A percentile compares a stretch with the other conserved stretches of the same genome.
Conservation (phyloP, 2,888 invertebrate genomes). For the Notocelia uddmanniana region DNA sequence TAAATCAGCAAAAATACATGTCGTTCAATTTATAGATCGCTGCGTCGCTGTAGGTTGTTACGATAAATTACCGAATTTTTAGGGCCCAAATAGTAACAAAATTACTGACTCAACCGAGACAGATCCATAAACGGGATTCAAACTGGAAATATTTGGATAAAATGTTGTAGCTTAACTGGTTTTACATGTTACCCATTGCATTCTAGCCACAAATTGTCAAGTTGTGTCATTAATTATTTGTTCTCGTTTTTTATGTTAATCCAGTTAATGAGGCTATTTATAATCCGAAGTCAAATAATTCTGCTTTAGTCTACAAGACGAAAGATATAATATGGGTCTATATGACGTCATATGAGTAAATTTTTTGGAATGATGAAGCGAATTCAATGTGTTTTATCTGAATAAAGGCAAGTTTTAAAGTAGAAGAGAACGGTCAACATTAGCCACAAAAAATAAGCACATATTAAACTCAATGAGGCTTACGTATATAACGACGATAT, state of each 20-base stretch:
- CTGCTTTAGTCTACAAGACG: too few relatives aligned
- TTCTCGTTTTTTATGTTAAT: conserved; percentile 14
- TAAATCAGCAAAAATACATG: too few relatives aligned
- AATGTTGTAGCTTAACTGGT: conserved; percentile 13
- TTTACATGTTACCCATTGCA: background rate
- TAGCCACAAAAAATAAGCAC: background rate
- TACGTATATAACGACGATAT: too few relatives aligned
- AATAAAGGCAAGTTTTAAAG: background rate
- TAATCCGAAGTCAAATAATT: too few relatives aligned
- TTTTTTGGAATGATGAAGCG: background rate
- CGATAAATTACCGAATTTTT: background rate
- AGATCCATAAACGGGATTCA: conserved; percentile 18
- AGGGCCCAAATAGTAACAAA: background rate
- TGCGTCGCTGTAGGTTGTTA: too few relatives aligned
- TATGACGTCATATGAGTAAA: background rate
- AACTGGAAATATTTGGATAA: conserved; percentile 13
- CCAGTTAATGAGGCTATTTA: conserved; percentile 20
- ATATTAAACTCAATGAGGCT: too few relatives aligned
- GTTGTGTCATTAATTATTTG: background rate
- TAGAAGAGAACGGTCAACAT: background rate
- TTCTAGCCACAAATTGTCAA: background rate
- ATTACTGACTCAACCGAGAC: conserved; percentile 8
- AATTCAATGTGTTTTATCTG: background rate
- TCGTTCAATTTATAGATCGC: too few relatives aligned
- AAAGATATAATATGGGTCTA: too few relatives aligned